These are phyloP conservation scores for Tachuris rubrigastra DNA, from an alignment of 2,113 vertebrate species.

Conservation along the genomic window DNA sequence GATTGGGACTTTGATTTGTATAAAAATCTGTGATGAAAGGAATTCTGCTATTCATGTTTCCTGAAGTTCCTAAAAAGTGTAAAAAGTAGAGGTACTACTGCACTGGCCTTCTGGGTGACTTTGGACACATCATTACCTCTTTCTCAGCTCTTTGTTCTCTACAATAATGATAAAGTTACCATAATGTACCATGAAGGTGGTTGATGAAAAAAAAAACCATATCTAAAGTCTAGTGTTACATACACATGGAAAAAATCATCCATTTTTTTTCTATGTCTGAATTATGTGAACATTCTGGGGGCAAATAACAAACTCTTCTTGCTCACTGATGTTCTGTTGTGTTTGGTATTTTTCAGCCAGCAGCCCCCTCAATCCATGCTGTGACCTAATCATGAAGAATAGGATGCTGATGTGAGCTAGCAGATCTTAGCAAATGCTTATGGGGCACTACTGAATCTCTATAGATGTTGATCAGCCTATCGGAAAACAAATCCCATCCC, in stretches of 20 bases:
- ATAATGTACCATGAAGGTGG: not conserved
- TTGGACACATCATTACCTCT: not conserved
- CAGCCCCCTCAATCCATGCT: not conserved
- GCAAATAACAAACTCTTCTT: not conserved
- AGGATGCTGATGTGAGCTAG: not conserved
- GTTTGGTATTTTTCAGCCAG: not conserved
- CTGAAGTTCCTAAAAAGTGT: not conserved
- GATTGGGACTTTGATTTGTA: rapidly evolving
- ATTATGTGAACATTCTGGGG: not conserved
- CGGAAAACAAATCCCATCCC: not conserved
- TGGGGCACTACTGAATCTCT: not conserved
- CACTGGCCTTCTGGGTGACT: not conserved
- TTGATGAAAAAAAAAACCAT: not conserved
- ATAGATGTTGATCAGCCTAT: not conserved
- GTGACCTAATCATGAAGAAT: not conserved
- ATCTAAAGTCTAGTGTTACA: not conserved
- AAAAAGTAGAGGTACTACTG: not conserved
- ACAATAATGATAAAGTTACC: not conserved
- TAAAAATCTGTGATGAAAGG: not conserved
- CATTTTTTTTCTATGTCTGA: not conserved
- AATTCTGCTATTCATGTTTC: not conserved
- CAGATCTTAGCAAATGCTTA: not conserved
- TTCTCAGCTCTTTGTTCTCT: not conserved
- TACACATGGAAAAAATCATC: not conserved
- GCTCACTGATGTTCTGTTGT: not conserved